Evolutionary conservation across 2,888 invertebrate species (phyloP), one percentile per base, ranked within the genome.

Genomic region (Drosophila sordidula): DNA sequence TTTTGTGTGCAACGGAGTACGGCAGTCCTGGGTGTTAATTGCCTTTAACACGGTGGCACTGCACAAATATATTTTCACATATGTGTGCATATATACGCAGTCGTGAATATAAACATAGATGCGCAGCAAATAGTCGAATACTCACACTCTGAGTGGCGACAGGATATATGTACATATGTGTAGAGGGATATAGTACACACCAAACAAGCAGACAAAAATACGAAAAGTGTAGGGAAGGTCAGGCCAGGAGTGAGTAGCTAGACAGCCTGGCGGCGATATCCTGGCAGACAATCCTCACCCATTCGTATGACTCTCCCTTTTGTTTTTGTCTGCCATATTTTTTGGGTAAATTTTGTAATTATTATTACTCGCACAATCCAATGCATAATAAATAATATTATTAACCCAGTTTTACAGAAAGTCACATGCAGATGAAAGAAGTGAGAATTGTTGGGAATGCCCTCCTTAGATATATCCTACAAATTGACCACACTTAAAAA

Each of bases 371-470:
- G 77, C 75, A 62, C 70, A 74, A 76, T 73, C 74, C 70, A 71
- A 78, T 75, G 87, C 73, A 87, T 84, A 87, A 87, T 83, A 83
- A 87, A 83, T 83, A 78, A 80, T 71, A 80, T 75, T 80, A 83
- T 83, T 83, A 83, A 83, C 87, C 87, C 78, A 83, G 73, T 86
- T 83, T 70, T 59, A 9, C 29, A 29, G 8, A 29, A 29, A 29
- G 8, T 29, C 11, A 22, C 49, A 38, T 6, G 26, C 38, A 38
- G 46, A 46, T 38, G 46, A 18, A 8, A 26, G 26, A 26, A 29
- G 26, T 29, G 29, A 29, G 8, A 3, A 0, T 9, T 2, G 29
- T 4, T 34, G 12, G 1, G 32, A 11, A 32, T 32, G 32, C 3
- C 11, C 1, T 11, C 32, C 32, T 11, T 11, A 12, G 4, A 34